Evolutionary conservation across 2,113 vertebrate genomes (phyloP).

Genomic region (Piprites chloris): DNA sequence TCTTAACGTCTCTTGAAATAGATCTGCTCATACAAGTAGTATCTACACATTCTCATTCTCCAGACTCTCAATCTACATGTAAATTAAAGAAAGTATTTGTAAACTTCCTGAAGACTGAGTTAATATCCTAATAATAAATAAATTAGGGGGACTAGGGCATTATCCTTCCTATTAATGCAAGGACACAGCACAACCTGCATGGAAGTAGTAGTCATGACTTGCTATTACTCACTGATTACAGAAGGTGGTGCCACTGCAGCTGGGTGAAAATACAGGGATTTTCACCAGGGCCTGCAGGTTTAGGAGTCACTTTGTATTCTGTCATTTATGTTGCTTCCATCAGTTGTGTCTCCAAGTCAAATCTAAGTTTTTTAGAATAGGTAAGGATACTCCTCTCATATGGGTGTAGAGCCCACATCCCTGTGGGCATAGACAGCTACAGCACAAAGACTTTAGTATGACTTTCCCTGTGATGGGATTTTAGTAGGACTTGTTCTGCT

Average conservation of each 20-base stretch:
- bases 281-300: not conserved
- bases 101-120: not conserved
- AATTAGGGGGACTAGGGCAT: not conserved
- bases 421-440: not conserved
- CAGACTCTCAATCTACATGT: not conserved
- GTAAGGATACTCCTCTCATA: not conserved
- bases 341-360: not conserved
- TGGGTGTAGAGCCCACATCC: not conserved
- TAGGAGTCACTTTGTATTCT: not conserved
- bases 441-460: not conserved
- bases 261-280: not conserved
- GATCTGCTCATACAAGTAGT: not conserved
- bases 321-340: not conserved
- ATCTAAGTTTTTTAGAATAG: not conserved
- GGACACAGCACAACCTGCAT: not conserved
- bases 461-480: not conserved
- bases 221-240: not conserved
- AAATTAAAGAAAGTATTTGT: not conserved
- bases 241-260: not conserved
- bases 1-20: not conserved
- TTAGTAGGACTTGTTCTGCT: not conserved
- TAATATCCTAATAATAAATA: not conserved
- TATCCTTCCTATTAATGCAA: not conserved
- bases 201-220: not conserved
- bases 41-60: not conserved